These are phyloP conservation scores for Mycogona germanica DNA, from an alignment of 2,888 invertebrate species.

Conservation along the genomic window DNA sequence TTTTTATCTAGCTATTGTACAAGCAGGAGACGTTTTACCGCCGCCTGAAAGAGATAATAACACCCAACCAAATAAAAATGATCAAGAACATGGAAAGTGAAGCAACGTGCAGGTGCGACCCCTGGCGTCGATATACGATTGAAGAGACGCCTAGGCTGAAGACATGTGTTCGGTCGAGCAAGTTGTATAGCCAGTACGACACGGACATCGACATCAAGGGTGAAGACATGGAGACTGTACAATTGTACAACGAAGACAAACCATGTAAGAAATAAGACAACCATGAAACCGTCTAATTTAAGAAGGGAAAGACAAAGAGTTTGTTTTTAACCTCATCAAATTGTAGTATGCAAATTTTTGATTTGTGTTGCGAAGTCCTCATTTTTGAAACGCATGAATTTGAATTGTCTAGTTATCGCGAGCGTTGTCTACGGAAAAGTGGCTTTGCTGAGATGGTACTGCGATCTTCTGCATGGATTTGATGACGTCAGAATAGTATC, in stretches of 20 bases:
- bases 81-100: neutral
- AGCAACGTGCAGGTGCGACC: too few species aligned
- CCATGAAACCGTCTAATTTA: too few species aligned
- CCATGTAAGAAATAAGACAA: too few species aligned
- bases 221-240: conserved; percentile 4
- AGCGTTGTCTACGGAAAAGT: too few species aligned
- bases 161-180: neutral
- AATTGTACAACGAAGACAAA: neutral
- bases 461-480: too few species aligned
- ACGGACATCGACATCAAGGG: conserved; percentile 11
- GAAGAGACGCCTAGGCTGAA: conserved; percentile 3
- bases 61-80: neutral
- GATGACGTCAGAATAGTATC: conserved; percentile 5
- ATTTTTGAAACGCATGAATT: too few species aligned
- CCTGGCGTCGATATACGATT: conserved; percentile 2
- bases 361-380: too few species aligned
- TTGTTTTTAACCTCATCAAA: too few species aligned
- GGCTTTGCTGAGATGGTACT: too few species aligned
- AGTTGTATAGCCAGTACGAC: conserved; percentile 12
- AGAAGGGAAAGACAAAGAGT: too few species aligned
- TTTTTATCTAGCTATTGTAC: conserved; percentile 7
- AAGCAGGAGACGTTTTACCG: conserved; percentile 12
- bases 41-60: conserved; percentile 2
- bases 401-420: too few species aligned
- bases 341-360: too few species aligned